Evolutionary conservation across 2,797 vertebrate genomes (phyloP).

Genomic region (Eulemur albifrons): DNA sequence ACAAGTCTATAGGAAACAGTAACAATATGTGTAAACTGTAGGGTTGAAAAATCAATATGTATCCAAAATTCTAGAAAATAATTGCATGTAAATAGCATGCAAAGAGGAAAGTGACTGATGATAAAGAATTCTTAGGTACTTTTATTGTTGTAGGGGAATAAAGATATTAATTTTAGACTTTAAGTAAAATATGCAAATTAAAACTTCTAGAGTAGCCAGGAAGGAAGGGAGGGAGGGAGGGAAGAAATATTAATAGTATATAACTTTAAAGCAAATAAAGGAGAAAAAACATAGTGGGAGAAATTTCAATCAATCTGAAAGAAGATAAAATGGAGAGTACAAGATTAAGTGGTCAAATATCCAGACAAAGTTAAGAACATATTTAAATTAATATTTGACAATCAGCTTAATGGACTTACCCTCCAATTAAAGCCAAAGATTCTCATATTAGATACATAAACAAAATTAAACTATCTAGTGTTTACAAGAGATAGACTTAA

Average conservation of each 20-base stretch:
- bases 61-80: not conserved
- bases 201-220: not conserved
- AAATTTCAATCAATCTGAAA: slow-evolving; percentile 6
- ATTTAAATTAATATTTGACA: too few species aligned
- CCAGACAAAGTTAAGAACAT: not conserved
- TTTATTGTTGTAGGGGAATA: not conserved
- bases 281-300: not conserved
- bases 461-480: not conserved
- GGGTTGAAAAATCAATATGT: not conserved
- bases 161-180: slow-evolving; percentile 31
- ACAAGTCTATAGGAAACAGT: not conserved
- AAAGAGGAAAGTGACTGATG: not conserved
- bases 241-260: not conserved
- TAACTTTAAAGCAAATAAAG: not conserved
- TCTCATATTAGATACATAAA: not conserved
- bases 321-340: not conserved
- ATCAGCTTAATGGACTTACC: not conserved
- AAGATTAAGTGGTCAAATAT: not conserved
- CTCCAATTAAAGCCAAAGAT: not conserved
- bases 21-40: not conserved
- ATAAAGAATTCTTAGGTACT: not conserved
- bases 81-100: not conserved
- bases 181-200: not conserved
- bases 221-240: not conserved
- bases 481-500: not conserved